Conservation (phyloP, 2,113 vertebrate species). For the Eulacestoma nigropectus region DNA sequence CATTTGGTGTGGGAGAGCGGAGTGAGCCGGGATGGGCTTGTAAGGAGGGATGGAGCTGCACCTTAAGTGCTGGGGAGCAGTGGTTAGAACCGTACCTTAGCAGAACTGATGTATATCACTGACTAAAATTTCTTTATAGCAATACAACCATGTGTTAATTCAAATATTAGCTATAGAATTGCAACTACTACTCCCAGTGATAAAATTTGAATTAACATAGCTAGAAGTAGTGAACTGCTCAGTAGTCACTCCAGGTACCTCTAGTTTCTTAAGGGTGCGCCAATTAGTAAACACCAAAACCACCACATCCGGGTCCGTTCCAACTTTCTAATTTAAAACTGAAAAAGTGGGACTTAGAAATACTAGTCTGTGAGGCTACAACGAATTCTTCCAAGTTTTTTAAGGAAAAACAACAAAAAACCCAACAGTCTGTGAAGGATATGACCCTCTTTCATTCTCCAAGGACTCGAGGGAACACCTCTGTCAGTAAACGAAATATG, state of each 20-base stretch:
- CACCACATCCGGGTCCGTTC: accelerated
- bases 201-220: neutral
- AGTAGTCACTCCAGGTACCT: neutral
- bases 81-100: neutral
- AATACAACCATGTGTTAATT: neutral
- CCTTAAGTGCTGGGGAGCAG: neutral
- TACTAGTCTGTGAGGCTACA: neutral
- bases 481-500: accelerated
- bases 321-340: neutral
- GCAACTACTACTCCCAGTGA: neutral
- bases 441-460: neutral
- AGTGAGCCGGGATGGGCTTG: accelerated
- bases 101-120: neutral
- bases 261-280: neutral
- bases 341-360: neutral
- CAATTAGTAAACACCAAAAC: neutral
- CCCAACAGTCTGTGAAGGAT: neutral
- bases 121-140: neutral
- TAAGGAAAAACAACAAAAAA: neutral
- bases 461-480: neutral
- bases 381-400: neutral
- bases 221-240: neutral
- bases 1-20: too few relatives aligned
- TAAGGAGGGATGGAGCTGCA: neutral
- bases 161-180: accelerated